Percentiles rank a stretch among this genome's conserved stretches.
Evolutionary conservation across 2,113 vertebrate species (phyloP).

Genomic region (Amphilophus citrinellus): DNA sequence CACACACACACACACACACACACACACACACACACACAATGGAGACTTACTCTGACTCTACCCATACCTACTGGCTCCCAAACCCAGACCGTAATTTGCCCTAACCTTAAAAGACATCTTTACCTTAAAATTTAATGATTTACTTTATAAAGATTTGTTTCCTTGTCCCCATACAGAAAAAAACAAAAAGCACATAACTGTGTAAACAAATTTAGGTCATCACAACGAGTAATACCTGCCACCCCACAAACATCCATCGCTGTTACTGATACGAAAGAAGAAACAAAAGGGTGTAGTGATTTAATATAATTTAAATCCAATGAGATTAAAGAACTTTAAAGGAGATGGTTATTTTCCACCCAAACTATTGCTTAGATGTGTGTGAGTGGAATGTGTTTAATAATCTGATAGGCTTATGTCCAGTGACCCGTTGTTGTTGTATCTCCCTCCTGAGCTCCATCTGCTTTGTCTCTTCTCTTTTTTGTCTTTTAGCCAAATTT

Average conservation of each 20-base stretch:
- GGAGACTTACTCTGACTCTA: background rate
- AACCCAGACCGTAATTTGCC: background rate
- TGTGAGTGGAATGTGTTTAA: slow-evolving; percentile 38
- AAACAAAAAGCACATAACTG: background rate
- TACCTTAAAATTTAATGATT: background rate
- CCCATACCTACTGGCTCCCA: background rate
- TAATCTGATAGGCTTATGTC: slow-evolving; percentile 59
- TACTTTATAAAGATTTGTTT: background rate
- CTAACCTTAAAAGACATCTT: background rate
- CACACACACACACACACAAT: too few relatives aligned
- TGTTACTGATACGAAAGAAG: background rate
- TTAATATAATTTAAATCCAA: background rate
- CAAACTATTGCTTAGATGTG: slow-evolving; percentile 1
- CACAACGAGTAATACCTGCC: background rate
- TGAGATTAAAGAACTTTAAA: background rate
- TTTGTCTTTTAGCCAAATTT: slow-evolving; percentile 33
- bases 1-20: background rate
- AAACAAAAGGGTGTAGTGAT: background rate
- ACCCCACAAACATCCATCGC: background rate
- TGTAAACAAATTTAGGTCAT: slow-evolving; percentile 5
- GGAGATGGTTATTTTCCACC: background rate
- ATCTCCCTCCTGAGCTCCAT: slow-evolving; percentile 32
- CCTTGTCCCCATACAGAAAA: background rate
- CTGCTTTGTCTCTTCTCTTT: slow-evolving; percentile 37
- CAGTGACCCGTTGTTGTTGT: slow-evolving; percentile 46